These are phyloP conservation scores for Pachydiplax longipennis DNA, from an alignment of 2,888 invertebrate genomes.

Conservation along the genomic window DNA sequence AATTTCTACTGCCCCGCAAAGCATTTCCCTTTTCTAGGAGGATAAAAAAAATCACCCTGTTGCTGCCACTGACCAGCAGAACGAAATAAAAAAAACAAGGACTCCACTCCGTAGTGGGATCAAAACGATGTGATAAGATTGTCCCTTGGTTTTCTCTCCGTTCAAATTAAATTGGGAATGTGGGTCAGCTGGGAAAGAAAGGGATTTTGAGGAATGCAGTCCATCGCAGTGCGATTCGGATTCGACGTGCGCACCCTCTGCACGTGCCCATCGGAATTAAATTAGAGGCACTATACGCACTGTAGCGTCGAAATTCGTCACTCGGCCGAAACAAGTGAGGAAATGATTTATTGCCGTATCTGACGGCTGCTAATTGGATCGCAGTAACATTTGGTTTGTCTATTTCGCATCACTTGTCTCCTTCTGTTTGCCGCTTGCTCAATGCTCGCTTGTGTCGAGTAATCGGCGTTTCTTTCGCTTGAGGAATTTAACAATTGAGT, in stretches of 20 bases:
- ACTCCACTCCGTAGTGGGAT: not conserved
- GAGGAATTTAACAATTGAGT: too few relatives aligned
- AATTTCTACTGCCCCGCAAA: too few relatives aligned
- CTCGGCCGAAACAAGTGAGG: not conserved
- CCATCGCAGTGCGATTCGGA: not conserved
- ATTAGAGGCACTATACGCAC: not conserved
- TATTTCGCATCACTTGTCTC: not conserved
- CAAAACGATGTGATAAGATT: not conserved
- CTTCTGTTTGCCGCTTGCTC: too few relatives aligned
- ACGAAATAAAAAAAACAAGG: not conserved
- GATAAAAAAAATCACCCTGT: not conserved
- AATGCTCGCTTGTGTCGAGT: too few relatives aligned
- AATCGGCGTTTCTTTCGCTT: too few relatives aligned
- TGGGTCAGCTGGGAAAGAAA: not conserved
- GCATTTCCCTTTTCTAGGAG: not conserved
- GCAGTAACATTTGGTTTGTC: not conserved
- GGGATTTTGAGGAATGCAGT: not conserved
- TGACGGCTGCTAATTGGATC: not conserved
- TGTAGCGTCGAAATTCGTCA: not conserved
- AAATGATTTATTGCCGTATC: not conserved
- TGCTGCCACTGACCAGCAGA: not conserved
- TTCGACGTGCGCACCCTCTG: not conserved
- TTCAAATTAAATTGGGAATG: not conserved
- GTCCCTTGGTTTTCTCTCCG: not conserved
- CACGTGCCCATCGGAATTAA: not conserved